Percentiles rank a stretch among this genome's conserved stretches.
Conservation (phyloP, 2,888 invertebrate species). For the Anagyrus pseudococci region DNA sequence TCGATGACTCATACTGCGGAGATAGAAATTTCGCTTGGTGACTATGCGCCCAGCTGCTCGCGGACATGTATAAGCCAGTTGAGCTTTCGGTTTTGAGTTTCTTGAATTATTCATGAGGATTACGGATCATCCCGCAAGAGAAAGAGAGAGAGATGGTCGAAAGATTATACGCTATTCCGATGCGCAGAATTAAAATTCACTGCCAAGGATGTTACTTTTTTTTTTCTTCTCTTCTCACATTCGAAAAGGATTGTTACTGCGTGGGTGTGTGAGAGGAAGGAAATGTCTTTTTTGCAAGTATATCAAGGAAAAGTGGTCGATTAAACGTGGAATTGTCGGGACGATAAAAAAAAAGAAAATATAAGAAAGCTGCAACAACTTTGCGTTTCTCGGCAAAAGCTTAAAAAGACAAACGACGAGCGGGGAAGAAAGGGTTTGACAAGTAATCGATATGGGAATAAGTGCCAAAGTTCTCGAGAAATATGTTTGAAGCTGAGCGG, state of each 20-base stretch:
- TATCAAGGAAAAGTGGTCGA: no score
- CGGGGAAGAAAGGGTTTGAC: not conserved
- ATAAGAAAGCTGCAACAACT: no score
- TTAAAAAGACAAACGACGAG: not conserved
- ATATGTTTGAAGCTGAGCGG: not conserved
- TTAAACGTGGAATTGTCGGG: no score
- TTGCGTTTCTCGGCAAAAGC: not conserved
- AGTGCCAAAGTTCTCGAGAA: not conserved
- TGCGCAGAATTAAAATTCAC: no score
- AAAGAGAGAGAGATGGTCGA: constrained; percentile 39
- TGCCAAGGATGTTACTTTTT: not conserved
- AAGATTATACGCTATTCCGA: not conserved
- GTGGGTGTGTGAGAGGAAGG: no score
- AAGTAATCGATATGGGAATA: not conserved
- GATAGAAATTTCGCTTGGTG: not conserved
- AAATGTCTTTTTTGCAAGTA: no score
- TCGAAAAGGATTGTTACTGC: no score
- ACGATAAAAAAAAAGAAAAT: no score
- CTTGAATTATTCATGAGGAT: constrained; percentile 12
- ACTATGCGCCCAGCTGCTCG: no score
- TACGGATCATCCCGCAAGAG: constrained; percentile 42
- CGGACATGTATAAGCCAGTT: constrained; percentile 15
- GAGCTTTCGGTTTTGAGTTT: constrained; percentile 8
- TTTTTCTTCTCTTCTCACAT: not conserved
- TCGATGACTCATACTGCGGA: no score